A percentile compares a stretch with the other conserved stretches of the same genome.
Conservation (phyloP, 1,140 invertebrate genomes). For the Gonioctena quinquepunctata region DNA sequence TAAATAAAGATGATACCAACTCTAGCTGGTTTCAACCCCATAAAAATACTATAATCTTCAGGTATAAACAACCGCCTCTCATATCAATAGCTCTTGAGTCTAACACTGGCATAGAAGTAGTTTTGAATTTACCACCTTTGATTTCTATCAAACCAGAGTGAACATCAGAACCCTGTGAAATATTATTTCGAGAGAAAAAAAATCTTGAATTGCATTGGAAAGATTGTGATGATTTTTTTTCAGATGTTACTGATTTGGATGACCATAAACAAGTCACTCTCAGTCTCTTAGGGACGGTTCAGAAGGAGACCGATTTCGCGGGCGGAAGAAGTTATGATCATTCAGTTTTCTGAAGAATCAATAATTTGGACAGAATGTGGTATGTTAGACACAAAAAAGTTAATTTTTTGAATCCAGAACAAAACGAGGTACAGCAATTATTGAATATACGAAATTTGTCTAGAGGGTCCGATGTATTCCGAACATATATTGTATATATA, state of each 20-base stretch:
- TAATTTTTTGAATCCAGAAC: too few species aligned
- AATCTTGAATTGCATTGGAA: slow-evolving; percentile 9
- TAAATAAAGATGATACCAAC: background rate
- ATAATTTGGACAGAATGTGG: too few species aligned
- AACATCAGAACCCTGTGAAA: background rate
- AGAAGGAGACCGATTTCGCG: too few species aligned
- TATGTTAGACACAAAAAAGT: too few species aligned
- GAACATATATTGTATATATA: too few species aligned
- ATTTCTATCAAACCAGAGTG: slow-evolving; percentile 30
- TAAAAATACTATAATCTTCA: slow-evolving; percentile 13
- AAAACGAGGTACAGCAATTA: background rate
- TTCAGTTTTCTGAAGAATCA: too few species aligned
- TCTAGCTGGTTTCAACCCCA: too few species aligned
- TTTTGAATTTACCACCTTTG: slow-evolving; percentile 38
- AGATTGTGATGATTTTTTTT: background rate
- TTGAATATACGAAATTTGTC: too few species aligned
- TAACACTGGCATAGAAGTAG: slow-evolving; percentile 16
- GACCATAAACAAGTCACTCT: background rate
- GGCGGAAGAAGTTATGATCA: too few species aligned
- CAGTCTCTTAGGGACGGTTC: too few species aligned
- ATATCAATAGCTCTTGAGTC: slow-evolving; percentile 30
- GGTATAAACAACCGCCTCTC: slow-evolving; percentile 36
- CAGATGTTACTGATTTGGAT: background rate
- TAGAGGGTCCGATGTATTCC: too few species aligned
- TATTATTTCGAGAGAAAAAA: background rate